Evolutionary conservation across 2,888 invertebrate species (phyloP), one percentile per base, ranked within the genome.

Genomic region (Leptopterna dolabrata): DNA sequence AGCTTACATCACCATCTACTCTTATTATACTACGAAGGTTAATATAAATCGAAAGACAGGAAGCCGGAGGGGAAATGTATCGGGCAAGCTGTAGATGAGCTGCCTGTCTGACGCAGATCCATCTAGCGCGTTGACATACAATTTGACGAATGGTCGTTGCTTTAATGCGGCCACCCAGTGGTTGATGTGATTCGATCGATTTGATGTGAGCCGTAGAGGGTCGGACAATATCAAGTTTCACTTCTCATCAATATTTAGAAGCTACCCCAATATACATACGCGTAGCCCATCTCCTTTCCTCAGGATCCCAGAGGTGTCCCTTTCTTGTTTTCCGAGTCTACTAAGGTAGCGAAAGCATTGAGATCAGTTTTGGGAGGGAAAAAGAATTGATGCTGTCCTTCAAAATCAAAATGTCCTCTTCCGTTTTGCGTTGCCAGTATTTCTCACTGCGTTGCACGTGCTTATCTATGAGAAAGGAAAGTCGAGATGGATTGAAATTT

Each of bases 241-340:
- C 78, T 78, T 78, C 78, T 78, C 78, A 78, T 78, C 27, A 78
- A 78, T 78, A 78, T 78, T 78, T 43, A 78, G 78, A 45, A 78
- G 78, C 78, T 45, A 78, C 78, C 78, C 19, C 45, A 45, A 78
- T 78, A 78, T 78, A 45, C 78, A 78, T 78, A 76, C 43, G 2
- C 78, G 36, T 78, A 45, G 78, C 78, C 63, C 63, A 63, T 63
- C 24, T 19, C 19, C 13, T 63, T 63, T 7, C 27, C 24, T 63
- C 13, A 27, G 24, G 63, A 27, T 24, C 63, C 24, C 19, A 24
- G 63, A 24, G 14, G 63, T n/a, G 55, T 24, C 24, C 63, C 27
- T 51, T 51, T 51, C 51, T 51, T 51, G 14, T 51, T 51, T 51
- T 14, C 4, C 36, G n/a, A n/a, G n/a, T n/a, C n/a, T n/a, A n/a